Base-by-base conservation (phyloP, 2,797 vertebrate genomes). In the Botia almorhae region DNA sequence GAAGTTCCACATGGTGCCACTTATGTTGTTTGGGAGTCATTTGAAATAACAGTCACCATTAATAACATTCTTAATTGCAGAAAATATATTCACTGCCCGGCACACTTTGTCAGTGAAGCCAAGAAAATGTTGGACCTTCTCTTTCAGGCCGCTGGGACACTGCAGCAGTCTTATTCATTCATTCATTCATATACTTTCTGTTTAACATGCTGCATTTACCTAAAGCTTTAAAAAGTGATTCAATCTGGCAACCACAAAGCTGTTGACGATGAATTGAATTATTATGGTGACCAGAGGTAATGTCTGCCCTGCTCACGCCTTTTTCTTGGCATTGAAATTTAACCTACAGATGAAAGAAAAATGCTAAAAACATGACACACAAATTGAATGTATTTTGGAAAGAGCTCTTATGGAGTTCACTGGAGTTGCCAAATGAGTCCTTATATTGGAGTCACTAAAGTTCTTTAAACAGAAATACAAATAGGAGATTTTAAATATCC, bases 281-380 rank as follows among this genome's bases (percentile, higher is more conserved):
- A 87, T 89, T 83, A 90, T 68, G 88, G 85, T 86, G 89, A 90
- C 90, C 89, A 92, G 87, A 87, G 82, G 88, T 93, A 91, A 92
- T 90, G 91, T 92, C 91, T 93, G 88, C 85, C 83, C 87, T 88
- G 90, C 89, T 88, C 90, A 88, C 87, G 85, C 83, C 91, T 92
- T 93, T 93, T 89, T 91, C 92, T 93, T 93, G 93, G 92, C 92
- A 86, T 85, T 86, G 81, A 86, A 91, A 90, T 88, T 89, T 87
- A 92, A 91, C 86, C 87, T 89, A 87, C 88, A 86, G 89, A 87
- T 91, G 89, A 93, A 87, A 89, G 90, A 81, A 87, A 89, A 87
- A 85, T 75, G 88, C 90, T 91, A 91, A 92, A 94, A 93, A 84
- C 82, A 84, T 75, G 55, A 69, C 55, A 48, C 46, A 53, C 65